Percentiles rank a stretch among this genome's conserved stretches.
Conservation (phyloP, 2,888 invertebrate species). For the Myathropa florea region DNA sequence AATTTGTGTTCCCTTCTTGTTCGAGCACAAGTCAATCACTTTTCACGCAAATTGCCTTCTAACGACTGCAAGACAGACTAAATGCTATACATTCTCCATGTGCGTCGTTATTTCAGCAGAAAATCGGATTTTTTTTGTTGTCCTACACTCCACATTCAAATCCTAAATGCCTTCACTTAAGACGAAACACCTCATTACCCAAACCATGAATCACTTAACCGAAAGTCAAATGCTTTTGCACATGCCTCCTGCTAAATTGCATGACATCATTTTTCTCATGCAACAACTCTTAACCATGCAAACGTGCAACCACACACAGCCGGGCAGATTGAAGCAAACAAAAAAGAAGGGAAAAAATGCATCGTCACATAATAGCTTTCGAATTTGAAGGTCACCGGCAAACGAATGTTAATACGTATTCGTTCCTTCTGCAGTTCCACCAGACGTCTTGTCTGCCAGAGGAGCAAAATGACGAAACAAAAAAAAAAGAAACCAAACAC, state of each 20-base stretch:
- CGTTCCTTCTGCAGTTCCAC: not conserved
- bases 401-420: slow-evolving; percentile 2
- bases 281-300: not conserved
- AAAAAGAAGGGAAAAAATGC: not conserved
- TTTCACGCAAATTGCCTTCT: not conserved
- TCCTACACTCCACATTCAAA: not conserved
- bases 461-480: not conserved
- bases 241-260: slow-evolving; percentile 1
- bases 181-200: not conserved
- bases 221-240: not conserved
- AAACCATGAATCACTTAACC: not conserved
- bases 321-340: not conserved
- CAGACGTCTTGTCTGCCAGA: slow-evolving; percentile 59
- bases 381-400: slow-evolving; percentile 63
- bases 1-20: not conserved
- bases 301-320: not conserved
- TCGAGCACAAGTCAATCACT: not conserved
- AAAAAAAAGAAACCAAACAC: not conserved
- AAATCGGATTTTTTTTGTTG: not conserved
- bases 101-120: not conserved
- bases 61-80: not conserved
- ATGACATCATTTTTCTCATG: slow-evolving; percentile 31
- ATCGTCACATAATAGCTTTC: slow-evolving; percentile 17
- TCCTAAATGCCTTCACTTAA: not conserved
- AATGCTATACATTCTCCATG: not conserved